These are phyloP conservation scores for Tamias sibiricus DNA, from an alignment of 2,113 vertebrate species.

Conservation along the genomic window DNA sequence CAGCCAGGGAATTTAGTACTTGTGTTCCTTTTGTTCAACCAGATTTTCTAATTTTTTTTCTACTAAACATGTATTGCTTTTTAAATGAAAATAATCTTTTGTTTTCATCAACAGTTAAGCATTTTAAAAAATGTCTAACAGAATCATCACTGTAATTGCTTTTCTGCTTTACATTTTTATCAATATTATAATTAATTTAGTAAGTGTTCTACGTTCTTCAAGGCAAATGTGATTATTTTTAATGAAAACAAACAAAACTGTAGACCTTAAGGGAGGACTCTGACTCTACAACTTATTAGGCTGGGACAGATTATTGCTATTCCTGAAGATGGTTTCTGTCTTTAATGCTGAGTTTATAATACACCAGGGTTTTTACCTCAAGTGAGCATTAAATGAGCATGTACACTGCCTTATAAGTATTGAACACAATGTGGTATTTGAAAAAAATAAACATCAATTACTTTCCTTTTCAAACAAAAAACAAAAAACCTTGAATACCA, in stretches of 20 bases:
- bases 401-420: neutral
- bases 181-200: neutral
- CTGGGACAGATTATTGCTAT: neutral
- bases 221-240: neutral
- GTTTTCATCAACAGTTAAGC: slow-evolving; percentile 29
- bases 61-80: neutral
- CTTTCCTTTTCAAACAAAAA: neutral
- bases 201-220: neutral
- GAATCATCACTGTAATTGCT: neutral
- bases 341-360: neutral
- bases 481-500: neutral
- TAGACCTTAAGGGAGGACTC: neutral
- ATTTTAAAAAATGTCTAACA: slow-evolving; percentile 17
- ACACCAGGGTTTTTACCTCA: neutral
- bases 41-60: neutral
- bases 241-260: slow-evolving; percentile 12
- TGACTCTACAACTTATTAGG: neutral
- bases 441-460: neutral
- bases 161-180: slow-evolving; percentile 22
- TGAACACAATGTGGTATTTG: neutral
- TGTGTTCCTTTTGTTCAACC: neutral
- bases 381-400: neutral
- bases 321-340: neutral
- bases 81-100: neutral
- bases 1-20: neutral